Base-by-base conservation (phyloP, 1,140 invertebrate species). In the Acromyrmex heyeri region DNA sequence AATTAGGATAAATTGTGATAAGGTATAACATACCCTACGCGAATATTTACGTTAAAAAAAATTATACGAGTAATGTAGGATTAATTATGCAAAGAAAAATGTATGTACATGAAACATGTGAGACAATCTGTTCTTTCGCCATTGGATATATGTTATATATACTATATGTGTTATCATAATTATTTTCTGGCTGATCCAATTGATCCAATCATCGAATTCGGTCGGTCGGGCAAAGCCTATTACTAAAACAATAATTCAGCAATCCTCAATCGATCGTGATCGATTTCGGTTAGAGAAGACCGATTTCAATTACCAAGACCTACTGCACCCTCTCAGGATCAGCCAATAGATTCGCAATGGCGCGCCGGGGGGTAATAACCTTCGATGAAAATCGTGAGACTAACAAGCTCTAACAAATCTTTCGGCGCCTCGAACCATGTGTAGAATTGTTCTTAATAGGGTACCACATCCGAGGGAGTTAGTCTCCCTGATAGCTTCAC, bases 391-490 rank as follows among this genome's bases (percentile, higher is more conserved):
- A 90, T 91, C 91, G 82, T 87, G 78, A 81, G 77, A 62, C 89
- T 94, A 94, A 94, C 92, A 91, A 94, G 89, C 87, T 65, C 92
- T 93, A 94, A 94, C 93, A 93, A 94, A 93, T 94, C 93, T 90
- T 88, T 92, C 91, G 88, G 89, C 91, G 92, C 92, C 89, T 92
- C 89, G 89, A 76, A 91, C 94, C 94, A 94, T 95, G 93, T 94
- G 94, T 91, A 93, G 90, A 89, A 90, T 91, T 85, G 57, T 85
- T 73, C 89, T 86, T 93, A 93, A 94, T 90, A 85, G 92, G 90
- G 76, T 34, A 70, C 75, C 69, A 82, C 75, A 87, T 89, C 89
- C 77, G 81, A 87, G 86, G 89, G 88, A 70, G 72, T 86, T 82
- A 50, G 78, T 82, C 64, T 67, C 86, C 85, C 65, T 55, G 70